These are phyloP conservation scores for Agonopterix alstromeriana DNA, from an alignment of 2,888 invertebrate species.

Conservation along the genomic window DNA sequence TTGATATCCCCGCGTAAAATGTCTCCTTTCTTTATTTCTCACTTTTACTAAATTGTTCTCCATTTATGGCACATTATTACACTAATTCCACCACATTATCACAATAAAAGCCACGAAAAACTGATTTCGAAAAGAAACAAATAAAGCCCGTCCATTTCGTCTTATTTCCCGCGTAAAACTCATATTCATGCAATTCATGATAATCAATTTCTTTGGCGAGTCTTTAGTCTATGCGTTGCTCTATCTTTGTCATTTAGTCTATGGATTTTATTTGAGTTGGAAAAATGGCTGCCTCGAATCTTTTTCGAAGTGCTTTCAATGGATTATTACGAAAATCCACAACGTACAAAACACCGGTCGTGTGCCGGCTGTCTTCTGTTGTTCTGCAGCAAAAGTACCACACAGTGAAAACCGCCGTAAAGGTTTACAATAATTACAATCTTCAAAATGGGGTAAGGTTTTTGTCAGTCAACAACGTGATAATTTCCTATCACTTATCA, in stretches of 20 bases:
- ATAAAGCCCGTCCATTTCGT: too few relatives aligned
- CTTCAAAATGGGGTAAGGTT: slow-evolving; percentile 55
- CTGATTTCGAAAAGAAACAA: too few relatives aligned
- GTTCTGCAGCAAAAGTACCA: slow-evolving; percentile 56
- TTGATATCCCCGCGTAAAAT: too few relatives aligned
- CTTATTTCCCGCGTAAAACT: too few relatives aligned
- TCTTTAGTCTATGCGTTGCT: too few relatives aligned
- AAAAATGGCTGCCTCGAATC: slow-evolving; percentile 70
- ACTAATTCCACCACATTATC: too few relatives aligned
- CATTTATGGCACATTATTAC: too few relatives aligned
- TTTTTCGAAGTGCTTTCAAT: slow-evolving; percentile 63
- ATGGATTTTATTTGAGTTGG: slow-evolving; percentile 33
- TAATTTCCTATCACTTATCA: too few relatives aligned
- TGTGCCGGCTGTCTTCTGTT: slow-evolving; percentile 61
- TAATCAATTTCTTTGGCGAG: neutral
- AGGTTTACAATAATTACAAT: slow-evolving; percentile 32
- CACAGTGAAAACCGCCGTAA: slow-evolving; percentile 38
- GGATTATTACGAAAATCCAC: slow-evolving; percentile 65
- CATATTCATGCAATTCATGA: too few relatives aligned
- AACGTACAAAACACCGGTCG: slow-evolving; percentile 50
- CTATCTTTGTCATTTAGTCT: slow-evolving; percentile 22
- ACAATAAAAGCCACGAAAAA: too few relatives aligned
- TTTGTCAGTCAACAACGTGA: slow-evolving; percentile 26
- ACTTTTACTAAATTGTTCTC: too few relatives aligned
- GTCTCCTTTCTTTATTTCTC: too few relatives aligned